Percentiles rank a stretch among this genome's conserved stretches.
Conservation (phyloP, 2,797 vertebrate species). For the Enteromius viviparus region DNA sequence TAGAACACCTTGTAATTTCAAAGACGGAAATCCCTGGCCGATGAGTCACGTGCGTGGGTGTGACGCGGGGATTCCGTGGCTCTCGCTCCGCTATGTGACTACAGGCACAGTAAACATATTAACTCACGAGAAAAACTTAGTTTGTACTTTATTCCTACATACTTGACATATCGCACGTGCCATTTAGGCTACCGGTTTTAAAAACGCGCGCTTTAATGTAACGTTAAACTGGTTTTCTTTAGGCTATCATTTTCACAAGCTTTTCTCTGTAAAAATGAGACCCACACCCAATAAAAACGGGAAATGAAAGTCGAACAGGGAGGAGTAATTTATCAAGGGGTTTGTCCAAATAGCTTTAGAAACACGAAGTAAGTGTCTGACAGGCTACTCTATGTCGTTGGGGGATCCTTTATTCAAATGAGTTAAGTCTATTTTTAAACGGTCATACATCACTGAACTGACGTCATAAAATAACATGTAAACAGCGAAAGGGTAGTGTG, state of each 20-base stretch:
- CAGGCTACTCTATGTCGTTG: slow-evolving; percentile 26
- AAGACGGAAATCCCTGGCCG: slow-evolving; percentile 81
- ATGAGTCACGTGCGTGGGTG: slow-evolving; percentile 76
- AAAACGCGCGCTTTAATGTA: neutral
- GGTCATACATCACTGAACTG: slow-evolving; percentile 4
- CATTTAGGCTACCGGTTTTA: neutral
- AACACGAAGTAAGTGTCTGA: neutral
- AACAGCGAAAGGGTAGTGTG: neutral
- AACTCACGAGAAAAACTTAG: neutral
- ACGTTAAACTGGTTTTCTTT: neutral
- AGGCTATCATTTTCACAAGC: neutral
- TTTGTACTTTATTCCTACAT: neutral
- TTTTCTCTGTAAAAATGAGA: slow-evolving; percentile 4
- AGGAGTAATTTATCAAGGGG: slow-evolving; percentile 35
- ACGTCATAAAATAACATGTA: slow-evolving; percentile 8
- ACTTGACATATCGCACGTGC: neutral
- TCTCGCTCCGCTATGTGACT: neutral
- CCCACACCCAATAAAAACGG: slow-evolving; percentile 43
- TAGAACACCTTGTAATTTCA: slow-evolving; percentile 71
- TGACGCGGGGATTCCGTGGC: slow-evolving; percentile 76
- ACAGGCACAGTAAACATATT: neutral
- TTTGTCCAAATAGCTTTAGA: slow-evolving; percentile 23
- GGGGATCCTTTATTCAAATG: slow-evolving; percentile 67
- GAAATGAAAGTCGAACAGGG: slow-evolving; percentile 59
- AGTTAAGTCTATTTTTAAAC: slow-evolving; percentile 13